These are phyloP conservation scores for Montipora sp. DNA, from an alignment of 64 coral and sea anemone species.

Conservation along the genomic window DNA sequence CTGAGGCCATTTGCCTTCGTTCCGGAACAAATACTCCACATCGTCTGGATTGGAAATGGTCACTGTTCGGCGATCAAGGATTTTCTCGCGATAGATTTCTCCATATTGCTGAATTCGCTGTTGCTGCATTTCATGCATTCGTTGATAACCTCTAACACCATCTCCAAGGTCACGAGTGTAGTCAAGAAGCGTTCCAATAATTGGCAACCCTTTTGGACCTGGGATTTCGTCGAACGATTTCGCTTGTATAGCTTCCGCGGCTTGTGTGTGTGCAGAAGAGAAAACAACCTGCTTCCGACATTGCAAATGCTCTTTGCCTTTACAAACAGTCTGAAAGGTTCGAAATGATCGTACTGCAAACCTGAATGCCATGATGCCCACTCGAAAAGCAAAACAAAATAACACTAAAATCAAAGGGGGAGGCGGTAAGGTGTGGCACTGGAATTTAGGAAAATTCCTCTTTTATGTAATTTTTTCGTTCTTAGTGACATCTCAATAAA, in stretches of 20 bases:
- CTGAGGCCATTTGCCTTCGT: constrained; percentile 69
- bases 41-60: constrained; percentile 58
- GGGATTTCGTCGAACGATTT: constrained; percentile 69
- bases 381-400: no score
- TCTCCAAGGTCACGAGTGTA: constrained; percentile 4
- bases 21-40: constrained; percentile 58
- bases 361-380: background rate
- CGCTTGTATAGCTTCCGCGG: background rate
- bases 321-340: background rate
- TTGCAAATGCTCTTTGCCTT: background rate
- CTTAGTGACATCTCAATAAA: no score
- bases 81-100: constrained; percentile 58
- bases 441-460: no score
- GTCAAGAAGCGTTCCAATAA: constrained; percentile 45
- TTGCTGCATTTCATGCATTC: constrained; percentile 40
- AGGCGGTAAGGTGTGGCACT: no score
- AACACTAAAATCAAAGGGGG: no score
- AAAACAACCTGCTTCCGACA: background rate
- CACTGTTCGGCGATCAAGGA: constrained; percentile 21
- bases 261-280: background rate
- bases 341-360: background rate
- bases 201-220: constrained; percentile 44
- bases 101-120: constrained; percentile 53
- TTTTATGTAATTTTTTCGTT: no score
- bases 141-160: background rate